Evolutionary conservation across 2,113 vertebrate genomes (phyloP).

Genomic region (Mustela nigripes): DNA sequence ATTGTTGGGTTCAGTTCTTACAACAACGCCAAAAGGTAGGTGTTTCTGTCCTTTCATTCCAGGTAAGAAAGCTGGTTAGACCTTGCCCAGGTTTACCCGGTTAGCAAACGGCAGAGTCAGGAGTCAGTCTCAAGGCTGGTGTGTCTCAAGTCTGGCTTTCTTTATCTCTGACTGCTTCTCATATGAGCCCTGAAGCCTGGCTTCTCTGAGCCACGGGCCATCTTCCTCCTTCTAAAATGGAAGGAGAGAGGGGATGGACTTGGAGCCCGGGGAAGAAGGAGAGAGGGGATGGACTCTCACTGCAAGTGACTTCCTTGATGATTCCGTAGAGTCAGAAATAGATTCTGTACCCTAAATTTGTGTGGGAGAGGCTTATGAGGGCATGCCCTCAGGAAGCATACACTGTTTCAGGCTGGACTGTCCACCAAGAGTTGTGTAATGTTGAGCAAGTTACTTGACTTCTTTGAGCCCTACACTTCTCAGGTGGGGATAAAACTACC

Average conservation of each 20-base stretch:
- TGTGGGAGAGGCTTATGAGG: background rate
- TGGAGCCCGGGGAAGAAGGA: no score
- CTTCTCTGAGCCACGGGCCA: background rate
- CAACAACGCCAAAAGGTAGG: background rate
- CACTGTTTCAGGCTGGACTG: background rate
- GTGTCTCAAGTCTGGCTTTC: background rate
- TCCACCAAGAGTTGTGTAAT: background rate
- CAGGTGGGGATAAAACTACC: background rate
- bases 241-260: background rate
- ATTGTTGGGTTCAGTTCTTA: background rate
- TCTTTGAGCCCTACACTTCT: background rate
- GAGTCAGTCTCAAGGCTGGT: background rate
- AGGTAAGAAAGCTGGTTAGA: background rate
- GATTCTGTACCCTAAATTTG: background rate
- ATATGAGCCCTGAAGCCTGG: background rate
- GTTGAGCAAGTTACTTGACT: background rate
- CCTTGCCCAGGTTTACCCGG: background rate
- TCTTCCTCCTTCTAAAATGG: background rate
- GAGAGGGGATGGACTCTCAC: background rate
- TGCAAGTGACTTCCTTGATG: background rate
- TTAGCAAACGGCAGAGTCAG: background rate
- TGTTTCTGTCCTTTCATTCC: slow-evolving; percentile 62
- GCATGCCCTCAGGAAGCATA: background rate
- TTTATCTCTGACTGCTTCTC: background rate
- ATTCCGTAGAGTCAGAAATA: background rate